Base-by-base conservation (phyloP, 2,888 invertebrate species). In the Parnassius orleans region DNA sequence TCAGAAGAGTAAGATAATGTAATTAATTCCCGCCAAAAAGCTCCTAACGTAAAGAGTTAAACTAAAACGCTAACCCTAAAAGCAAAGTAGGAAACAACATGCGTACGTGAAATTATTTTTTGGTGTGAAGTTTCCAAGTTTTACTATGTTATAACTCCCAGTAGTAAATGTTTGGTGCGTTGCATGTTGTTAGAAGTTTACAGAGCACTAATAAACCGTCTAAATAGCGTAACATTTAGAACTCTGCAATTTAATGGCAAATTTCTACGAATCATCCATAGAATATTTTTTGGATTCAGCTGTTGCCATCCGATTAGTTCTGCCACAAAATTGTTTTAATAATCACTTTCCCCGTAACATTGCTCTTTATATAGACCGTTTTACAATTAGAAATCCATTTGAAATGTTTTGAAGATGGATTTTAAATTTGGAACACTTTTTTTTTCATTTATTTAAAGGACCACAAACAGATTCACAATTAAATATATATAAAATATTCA, bases 91-190 rank as follows among this genome's bases (percentile, higher is more conserved):
- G 33, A 14, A 54, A 58, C 50, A 44, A 9, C 43, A 48, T 50
- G 48, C 42, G 51, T 43, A 24, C 43, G 57, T 10, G 52, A 62
- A 47, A 57, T 57, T 52, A 56, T 58, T 33, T 62, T 57, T 48
- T 42, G 53, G 53, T 54, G 11, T 19, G 19, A 19, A 62, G 62
- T 58, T 61, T n/a, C 50, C 53, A 15, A 48, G 58, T 58, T 62
- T 62, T 19, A 14, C 44, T 53, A 33, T 50, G 41, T 58, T 58
- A 58, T 63, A 53, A 63, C 46, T 58, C 63, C 53, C 63, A 57
- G 15, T 50, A 50, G 57, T 44, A 19, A 48, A 47, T 11, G 42
- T 7, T 41, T 50, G 50, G 15, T 53, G 46, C 57, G 41, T 50
- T 42, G 57, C 52, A 14, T 44, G 43, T 56, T 51, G 57, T 53